phyloP scores from a whole-genome alignment of 1,140 invertebrate genomes.

The Cydia pomonella region DNA sequence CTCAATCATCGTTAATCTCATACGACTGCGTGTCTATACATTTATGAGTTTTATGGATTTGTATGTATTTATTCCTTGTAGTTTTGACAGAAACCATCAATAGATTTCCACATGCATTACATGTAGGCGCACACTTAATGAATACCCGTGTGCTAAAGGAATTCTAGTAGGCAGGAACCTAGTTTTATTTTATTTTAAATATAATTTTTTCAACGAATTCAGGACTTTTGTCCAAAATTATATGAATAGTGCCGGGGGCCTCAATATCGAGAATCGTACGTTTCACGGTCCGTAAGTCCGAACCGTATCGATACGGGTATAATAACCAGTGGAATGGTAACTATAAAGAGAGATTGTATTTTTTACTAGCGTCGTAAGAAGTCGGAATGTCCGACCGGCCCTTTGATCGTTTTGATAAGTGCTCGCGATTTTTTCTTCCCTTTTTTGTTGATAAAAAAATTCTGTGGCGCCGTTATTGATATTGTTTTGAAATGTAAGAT shows the following conservation, averaged over 20 bases:
- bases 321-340: conserved; percentile 80
- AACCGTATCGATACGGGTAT: conserved; percentile 75
- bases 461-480: conserved; percentile 58
- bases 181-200: neutral
- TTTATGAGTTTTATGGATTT: conserved; percentile 38
- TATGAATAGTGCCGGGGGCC: conserved; percentile 50
- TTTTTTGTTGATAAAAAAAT: conserved; percentile 58
- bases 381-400: conserved; percentile 74
- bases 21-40: conserved; percentile 33
- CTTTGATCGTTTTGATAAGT: conserved; percentile 79
- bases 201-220: conserved; percentile 26
- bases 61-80: neutral
- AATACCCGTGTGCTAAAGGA: too few relatives aligned
- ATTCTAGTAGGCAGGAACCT: too few relatives aligned
- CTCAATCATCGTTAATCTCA: conserved; percentile 55
- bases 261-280: conserved; percentile 64
- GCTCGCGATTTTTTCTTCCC: conserved; percentile 65
- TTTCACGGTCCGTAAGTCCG: conserved; percentile 76
- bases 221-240: conserved; percentile 49
- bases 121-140: too few relatives aligned
- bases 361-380: conserved; percentile 80
- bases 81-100: neutral
- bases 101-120: too few relatives aligned
- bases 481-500: conserved; percentile 47
- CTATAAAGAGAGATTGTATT: conserved; percentile 80